Percentiles rank a stretch among this genome's conserved stretches.
Conservation (phyloP, 2,113 vertebrate species). For the Macquaria australasica region DNA sequence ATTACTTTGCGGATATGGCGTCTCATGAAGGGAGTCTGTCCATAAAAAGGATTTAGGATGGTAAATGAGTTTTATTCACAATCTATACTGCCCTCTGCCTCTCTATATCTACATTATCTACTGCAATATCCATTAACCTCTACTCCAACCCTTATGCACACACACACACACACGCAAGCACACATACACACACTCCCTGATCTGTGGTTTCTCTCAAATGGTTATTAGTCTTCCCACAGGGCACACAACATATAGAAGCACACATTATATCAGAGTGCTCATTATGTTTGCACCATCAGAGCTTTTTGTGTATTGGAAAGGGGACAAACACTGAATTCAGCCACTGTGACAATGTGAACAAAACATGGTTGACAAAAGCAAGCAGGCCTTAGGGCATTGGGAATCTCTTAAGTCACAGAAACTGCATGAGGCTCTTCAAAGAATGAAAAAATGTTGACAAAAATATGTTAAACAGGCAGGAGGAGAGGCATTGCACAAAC, state of each 20-base stretch:
- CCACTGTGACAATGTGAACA: slow-evolving; percentile 4
- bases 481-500: neutral
- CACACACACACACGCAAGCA: neutral
- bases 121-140: slow-evolving; percentile 44
- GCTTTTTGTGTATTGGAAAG: slow-evolving; percentile 26
- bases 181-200: neutral
- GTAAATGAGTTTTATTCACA: slow-evolving; percentile 46
- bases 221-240: slow-evolving; percentile 40
- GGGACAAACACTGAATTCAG: slow-evolving; percentile 9
- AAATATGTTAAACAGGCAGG: slow-evolving; percentile 12
- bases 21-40: slow-evolving; percentile 9
- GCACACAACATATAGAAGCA: slow-evolving; percentile 28
- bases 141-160: neutral
- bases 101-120: slow-evolving; percentile 15
- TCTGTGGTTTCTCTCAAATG: slow-evolving; percentile 38
- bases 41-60: slow-evolving; percentile 41
- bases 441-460: slow-evolving; percentile 6
- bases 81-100: slow-evolving; percentile 18
- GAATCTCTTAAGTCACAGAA: slow-evolving; percentile 27
- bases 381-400: neutral
- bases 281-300: slow-evolving; percentile 42
- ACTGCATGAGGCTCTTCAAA: neutral
- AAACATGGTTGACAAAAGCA: slow-evolving; percentile 30
- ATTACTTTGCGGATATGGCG: slow-evolving; percentile 12
- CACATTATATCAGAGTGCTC: slow-evolving; percentile 22